Evolutionary conservation across 2,797 vertebrate species (phyloP).

Genomic region (Pangasius sanitwongsei): DNA sequence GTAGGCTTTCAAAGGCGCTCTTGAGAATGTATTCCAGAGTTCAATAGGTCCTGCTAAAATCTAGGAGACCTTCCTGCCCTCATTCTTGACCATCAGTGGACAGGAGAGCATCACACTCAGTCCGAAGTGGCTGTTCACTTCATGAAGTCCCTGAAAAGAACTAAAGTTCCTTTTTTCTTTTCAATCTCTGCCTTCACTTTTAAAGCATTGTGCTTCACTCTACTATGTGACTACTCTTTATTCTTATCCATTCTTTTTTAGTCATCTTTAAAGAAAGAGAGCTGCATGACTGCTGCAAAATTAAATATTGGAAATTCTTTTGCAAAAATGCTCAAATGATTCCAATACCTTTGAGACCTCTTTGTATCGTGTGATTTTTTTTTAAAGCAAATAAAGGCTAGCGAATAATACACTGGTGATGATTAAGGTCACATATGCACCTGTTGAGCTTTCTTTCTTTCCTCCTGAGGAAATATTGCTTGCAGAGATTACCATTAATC

Average conservation of each 20-base stretch:
- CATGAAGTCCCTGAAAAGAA: conserved; percentile 48
- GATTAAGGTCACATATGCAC: conserved; percentile 45
- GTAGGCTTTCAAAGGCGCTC: conserved; percentile 62
- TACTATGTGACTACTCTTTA: neutral
- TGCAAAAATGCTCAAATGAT: neutral
- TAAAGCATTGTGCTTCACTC: conserved; percentile 13
- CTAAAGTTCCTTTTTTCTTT: conserved; percentile 28
- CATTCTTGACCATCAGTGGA: conserved; percentile 53
- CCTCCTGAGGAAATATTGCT: conserved; percentile 43
- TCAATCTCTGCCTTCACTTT: conserved; percentile 37
- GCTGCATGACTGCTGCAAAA: neutral
- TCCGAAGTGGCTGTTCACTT: conserved; percentile 47
- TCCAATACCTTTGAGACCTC: neutral
- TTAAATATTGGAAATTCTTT: neutral
- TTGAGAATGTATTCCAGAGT: conserved; percentile 62
- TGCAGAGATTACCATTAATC: conserved; percentile 54
- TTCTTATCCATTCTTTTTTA: neutral
- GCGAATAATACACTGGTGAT: neutral
- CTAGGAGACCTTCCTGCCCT: conserved; percentile 55
- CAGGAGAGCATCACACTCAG: conserved; percentile 53
- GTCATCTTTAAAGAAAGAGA: neutral
- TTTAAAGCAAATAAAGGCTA: conserved; percentile 4
- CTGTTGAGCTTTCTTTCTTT: conserved; percentile 41
- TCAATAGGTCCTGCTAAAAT: conserved; percentile 66
- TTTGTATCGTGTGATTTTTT: neutral